Conservation (phyloP, 2,113 vertebrate genomes). For the Bos javanicus region DNA sequence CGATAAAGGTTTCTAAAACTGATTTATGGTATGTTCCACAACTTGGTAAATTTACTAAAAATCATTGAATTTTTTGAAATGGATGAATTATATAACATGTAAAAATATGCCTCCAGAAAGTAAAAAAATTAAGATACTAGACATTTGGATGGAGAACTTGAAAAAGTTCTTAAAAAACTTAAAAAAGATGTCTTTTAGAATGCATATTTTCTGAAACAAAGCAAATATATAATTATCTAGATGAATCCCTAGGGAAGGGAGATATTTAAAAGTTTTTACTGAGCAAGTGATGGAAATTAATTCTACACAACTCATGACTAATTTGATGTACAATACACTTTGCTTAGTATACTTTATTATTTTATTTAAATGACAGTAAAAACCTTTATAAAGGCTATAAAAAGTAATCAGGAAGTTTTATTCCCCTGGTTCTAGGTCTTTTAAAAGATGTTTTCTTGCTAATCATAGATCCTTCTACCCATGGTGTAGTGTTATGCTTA, state of each 20-base stretch:
- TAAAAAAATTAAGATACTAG: neutral
- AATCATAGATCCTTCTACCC: neutral
- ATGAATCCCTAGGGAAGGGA: neutral
- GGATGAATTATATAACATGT: neutral
- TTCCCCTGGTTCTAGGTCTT: neutral
- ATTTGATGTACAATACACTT: constrained; percentile 3
- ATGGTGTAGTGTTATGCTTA: neutral
- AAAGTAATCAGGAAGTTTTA: constrained; percentile 14
- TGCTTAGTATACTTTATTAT: constrained; percentile 28
- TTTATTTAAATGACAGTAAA: constrained; percentile 18
- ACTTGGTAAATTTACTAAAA: constrained; percentile 6
- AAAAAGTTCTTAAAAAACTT: neutral
- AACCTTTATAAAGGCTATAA: neutral
- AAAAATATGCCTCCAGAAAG: constrained; percentile 26
- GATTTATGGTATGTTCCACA: neutral
- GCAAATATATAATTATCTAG: neutral
- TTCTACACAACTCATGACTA: neutral
- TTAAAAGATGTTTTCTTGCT: constrained; percentile 15
- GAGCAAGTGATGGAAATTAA: constrained; percentile 2
- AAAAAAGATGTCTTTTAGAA: neutral
- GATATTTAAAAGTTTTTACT: constrained; percentile 6
- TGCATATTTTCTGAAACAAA: constrained; percentile 17
- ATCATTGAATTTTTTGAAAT: constrained; percentile 2
- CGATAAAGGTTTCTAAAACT: neutral
- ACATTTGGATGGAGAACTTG: neutral